Percentiles rank a stretch among this genome's conserved stretches.
phyloP scores from a whole-genome alignment of 1,140 invertebrate genomes.

The Lysiphlebus fabarum region DNA sequence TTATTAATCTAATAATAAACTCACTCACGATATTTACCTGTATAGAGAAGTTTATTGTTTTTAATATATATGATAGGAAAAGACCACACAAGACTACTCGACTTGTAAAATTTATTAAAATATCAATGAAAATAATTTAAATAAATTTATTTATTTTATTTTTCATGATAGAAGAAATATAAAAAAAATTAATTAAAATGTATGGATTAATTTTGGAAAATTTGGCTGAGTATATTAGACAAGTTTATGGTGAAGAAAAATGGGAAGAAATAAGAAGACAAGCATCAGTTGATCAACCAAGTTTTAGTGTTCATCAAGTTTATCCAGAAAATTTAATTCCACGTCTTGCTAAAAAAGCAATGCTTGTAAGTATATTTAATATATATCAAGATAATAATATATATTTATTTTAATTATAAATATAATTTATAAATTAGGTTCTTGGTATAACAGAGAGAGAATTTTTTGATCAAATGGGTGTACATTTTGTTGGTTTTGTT shows the following conservation, averaged over 20 bases:
- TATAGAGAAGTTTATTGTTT: too few species aligned
- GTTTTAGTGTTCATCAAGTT: slow-evolving; percentile 88
- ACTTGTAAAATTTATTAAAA: too few species aligned
- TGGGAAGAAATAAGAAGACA: slow-evolving; percentile 83
- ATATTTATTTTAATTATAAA: slow-evolving; percentile 17
- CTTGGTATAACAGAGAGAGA: slow-evolving; percentile 79
- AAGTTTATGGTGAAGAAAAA: slow-evolving; percentile 85
- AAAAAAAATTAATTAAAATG: slow-evolving; percentile 58
- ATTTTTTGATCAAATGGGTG: slow-evolving; percentile 88
- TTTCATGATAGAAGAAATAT: too few species aligned
- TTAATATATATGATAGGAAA: too few species aligned
- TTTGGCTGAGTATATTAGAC: slow-evolving; percentile 84
- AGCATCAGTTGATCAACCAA: slow-evolving; percentile 78
- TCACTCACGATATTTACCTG: too few species aligned
- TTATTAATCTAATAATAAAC: too few species aligned
- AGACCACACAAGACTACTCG: too few species aligned
- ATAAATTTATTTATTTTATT: too few species aligned
- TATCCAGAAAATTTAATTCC: slow-evolving; percentile 88
- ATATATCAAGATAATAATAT: too few species aligned
- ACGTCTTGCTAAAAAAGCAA: slow-evolving; percentile 76
- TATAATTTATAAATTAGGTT: slow-evolving; percentile 58
- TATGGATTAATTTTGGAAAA: slow-evolving; percentile 93
- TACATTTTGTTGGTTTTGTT: slow-evolving; percentile 85
- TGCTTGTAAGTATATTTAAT: slow-evolving; percentile 78
- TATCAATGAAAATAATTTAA: too few species aligned